Base-by-base conservation (phyloP, 2,888 invertebrate species). In the Synergus itoensis region DNA sequence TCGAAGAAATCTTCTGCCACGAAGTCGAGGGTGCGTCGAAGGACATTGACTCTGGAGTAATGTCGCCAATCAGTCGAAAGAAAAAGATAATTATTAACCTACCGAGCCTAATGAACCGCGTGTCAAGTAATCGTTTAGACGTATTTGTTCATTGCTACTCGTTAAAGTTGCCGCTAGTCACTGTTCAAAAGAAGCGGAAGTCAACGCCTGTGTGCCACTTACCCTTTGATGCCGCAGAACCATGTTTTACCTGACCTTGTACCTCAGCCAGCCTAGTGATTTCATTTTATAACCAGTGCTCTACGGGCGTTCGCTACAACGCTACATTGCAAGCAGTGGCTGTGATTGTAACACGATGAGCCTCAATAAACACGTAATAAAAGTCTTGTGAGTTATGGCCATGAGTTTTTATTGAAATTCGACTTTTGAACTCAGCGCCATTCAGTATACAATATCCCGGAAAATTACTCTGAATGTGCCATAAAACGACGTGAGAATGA, bases 351-450 rank as follows among this genome's bases (percentile, higher is more conserved):
- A 73, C 73, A n/a, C 53, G 73, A 73, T 73, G 73, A 73, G 53
- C 73, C 73, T 73, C 73, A 73, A 73, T 73, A 73, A 73, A 73
- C 73, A 73, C 73, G 53, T 73, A 73, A 53, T 73, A 73, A 73
- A 73, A 73, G 73, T 73, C 73, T 48, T 5, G 16, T 73, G 73
- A 73, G 73, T 73, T 73, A 73, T 53, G 40, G 40, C 73, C 16
- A 36, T 73, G 36, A 4, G 28, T 73, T 53, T 73, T 53, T 53
- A 53, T 73, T 73, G 53, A 73, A 73, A 73, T 73, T 73, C 73
- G n/a, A 73, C 73, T 73, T 73, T 73, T 53, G 73, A 73, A 73
- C 73, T 73, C 16, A 21, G 53, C 73, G 73, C 53, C 73, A 21
- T 73, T 73, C 28, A 48, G 45, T 48, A 69, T 18, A 69, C 69